A percentile compares a stretch with the other conserved stretches of the same genome.
Conservation (phyloP, 2,113 vertebrate species). For the Apus apus region DNA sequence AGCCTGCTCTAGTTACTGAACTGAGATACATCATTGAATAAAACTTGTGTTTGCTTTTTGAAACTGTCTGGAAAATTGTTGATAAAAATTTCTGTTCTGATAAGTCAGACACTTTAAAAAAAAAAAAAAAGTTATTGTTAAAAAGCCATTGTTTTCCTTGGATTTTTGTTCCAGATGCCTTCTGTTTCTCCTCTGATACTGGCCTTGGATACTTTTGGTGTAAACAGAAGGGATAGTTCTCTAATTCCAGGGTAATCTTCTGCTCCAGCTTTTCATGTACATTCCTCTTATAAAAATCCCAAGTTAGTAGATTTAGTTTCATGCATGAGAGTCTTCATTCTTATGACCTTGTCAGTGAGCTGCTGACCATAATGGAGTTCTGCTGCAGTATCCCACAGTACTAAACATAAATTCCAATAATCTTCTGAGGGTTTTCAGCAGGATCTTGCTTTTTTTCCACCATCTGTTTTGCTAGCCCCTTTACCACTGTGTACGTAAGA, state of each 20-base stretch:
- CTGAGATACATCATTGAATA: not conserved
- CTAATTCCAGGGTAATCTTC: not conserved
- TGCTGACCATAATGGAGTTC: not conserved
- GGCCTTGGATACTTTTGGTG: not conserved
- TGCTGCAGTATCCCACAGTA: not conserved
- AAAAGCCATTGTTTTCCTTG: not conserved
- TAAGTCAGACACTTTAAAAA: not conserved
- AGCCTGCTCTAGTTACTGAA: constrained; percentile 32
- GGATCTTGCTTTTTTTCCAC: not conserved
- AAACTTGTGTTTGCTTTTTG: constrained; percentile 27
- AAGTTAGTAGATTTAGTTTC: not conserved
- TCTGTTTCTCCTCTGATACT: not conserved
- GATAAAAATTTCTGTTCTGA: not conserved
- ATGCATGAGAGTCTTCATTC: not conserved
- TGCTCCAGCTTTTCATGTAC: not conserved
- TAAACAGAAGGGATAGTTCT: not conserved
- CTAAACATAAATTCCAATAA: not conserved
- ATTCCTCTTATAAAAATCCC: not conserved
- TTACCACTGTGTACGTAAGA: not conserved
- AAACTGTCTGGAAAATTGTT: not conserved
- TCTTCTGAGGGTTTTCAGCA: not conserved
- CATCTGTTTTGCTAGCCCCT: not conserved
- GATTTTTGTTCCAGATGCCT: constrained; percentile 3
- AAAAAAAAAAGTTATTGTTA: not conserved
- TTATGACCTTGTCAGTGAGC: not conserved